Evolutionary conservation across 1,140 invertebrate species (phyloP), one percentile per base, ranked within the genome.

Genomic region (Pararge aegeria): DNA sequence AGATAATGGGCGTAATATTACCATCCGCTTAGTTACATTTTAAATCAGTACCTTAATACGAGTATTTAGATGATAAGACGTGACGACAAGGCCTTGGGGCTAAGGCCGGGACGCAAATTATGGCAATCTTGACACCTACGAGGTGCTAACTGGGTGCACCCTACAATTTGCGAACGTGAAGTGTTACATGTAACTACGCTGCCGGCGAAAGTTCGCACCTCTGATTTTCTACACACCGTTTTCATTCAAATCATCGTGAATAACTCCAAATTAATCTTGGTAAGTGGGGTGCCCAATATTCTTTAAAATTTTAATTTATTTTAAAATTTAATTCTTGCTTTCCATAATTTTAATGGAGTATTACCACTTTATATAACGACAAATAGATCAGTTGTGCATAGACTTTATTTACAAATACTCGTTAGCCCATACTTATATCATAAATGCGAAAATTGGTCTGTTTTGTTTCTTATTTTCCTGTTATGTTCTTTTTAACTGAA

Each of bases 71-170:
- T 73, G 71, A 73, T 75, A 80, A 85, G 69, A 86, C 83, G 80
- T 84, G 85, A 88, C 80, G 85, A 88, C 83, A 87, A 71, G 46
- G 74, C 80, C 85, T 83, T 67, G 61, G 42, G 80, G 82, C 68
- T 63, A 74, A 61, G 70, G 63, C 64, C 68, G 64, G 58, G 68
- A 71, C 68, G 80, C 79, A 83, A 88, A 88, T 88, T 87, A 88
- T 77, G 81, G 83, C 83, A 87, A 85, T 87, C 74, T 74, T 73
- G 75, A 88, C 85, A 87, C 85, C 85, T 87, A 77, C 78, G 74
- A 87, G 83, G 82, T 77, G 86, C 82, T 89, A 89, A 89, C 85
- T 81, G 82, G 58, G 38, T 58, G 69, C 65, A 84, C 73, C 83
- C 83, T 85, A 60, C 81, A 89, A 89, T 89, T 89, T 89, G 70